phyloP scores from a whole-genome alignment of 2,113 vertebrate genomes.

The Pituophis catenifer region DNA sequence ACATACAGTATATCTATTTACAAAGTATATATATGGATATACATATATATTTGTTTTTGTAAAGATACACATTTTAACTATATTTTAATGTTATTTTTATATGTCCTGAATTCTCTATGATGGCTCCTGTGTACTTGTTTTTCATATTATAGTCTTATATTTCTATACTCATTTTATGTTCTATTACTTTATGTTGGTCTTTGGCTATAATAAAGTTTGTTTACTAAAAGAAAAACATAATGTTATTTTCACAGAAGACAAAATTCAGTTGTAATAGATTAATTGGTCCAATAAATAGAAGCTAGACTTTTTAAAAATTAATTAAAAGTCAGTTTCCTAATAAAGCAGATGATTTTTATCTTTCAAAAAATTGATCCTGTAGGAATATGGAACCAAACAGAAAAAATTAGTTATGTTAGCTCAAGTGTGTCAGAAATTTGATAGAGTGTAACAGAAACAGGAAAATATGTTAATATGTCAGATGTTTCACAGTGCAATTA shows the following conservation, averaged over 20 bases:
- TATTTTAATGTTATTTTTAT: not conserved
- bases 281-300: not conserved
- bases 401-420: not conserved
- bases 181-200: not conserved
- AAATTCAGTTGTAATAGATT: not conserved
- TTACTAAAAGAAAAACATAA: not conserved
- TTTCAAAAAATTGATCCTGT: not conserved
- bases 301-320: not conserved
- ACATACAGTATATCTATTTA: no score
- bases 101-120: not conserved
- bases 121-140: not conserved
- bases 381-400: not conserved
- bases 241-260: not conserved
- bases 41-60: not conserved
- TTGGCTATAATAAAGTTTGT: not conserved
- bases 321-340: not conserved
- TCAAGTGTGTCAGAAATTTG: not conserved
- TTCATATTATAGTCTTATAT: not conserved
- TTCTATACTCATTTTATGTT: not conserved
- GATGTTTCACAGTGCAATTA: not conserved
- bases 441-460: not conserved
- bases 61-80: not conserved
- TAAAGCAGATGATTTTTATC: not conserved
- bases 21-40: no score
- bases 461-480: not conserved